Conservation (phyloP, 1,140 invertebrate genomes). For the Tribolium madens region DNA sequence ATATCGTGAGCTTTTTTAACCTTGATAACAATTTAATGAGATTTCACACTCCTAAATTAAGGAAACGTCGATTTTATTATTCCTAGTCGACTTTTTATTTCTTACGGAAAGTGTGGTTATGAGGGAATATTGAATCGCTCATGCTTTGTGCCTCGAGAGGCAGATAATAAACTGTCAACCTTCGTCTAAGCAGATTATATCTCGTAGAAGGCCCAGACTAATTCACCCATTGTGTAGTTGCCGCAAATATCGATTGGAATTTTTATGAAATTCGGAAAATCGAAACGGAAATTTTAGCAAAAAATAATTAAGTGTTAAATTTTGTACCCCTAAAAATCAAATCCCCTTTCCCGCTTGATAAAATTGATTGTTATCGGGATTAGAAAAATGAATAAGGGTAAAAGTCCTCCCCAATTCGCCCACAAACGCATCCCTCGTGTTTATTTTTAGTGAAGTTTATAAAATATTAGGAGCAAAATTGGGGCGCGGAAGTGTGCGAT, state of each 20-base stretch:
- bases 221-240: conserved; percentile 26
- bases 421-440: not conserved
- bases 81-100: conserved; percentile 21
- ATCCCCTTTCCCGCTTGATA: too few species aligned
- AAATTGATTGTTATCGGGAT: too few species aligned
- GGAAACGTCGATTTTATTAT: conserved; percentile 15
- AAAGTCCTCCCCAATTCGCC: not conserved
- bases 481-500: conserved; percentile 53
- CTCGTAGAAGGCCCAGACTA: conserved; percentile 26
- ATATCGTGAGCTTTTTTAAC: not conserved
- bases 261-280: conserved; percentile 3
- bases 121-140: conserved; percentile 42
- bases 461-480: conserved; percentile 54
- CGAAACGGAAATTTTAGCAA: conserved; percentile 18
- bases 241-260: conserved; percentile 14
- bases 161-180: conserved; percentile 53
- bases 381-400: too few species aligned
- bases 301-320: not conserved
- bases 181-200: conserved; percentile 49
- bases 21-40: not conserved
- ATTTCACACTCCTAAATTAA: not conserved
- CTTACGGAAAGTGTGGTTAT: conserved; percentile 10
- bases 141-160: conserved; percentile 37
- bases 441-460: conserved; percentile 1
- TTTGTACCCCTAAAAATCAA: too few species aligned